Conservation (phyloP, 1,140 invertebrate species). For the Micrasema minimum region DNA sequence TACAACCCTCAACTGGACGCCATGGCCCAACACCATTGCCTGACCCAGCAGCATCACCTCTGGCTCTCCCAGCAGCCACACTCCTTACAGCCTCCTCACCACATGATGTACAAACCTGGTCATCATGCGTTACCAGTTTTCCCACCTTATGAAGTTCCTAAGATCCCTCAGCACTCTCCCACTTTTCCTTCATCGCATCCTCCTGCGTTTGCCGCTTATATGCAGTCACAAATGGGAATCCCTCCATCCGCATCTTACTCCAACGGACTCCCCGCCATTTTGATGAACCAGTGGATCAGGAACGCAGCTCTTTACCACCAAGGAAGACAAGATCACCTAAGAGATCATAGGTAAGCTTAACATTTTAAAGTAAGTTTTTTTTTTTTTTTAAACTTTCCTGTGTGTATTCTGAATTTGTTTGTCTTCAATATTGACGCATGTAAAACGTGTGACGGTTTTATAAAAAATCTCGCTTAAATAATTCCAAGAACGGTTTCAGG, state of each 20-base stretch:
- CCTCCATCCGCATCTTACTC: constrained; percentile 60
- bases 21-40: constrained; percentile 49
- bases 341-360: constrained; percentile 82
- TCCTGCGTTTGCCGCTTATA: constrained; percentile 60
- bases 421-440: too few species aligned
- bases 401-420: too few species aligned
- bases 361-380: neutral
- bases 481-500: constrained; percentile 10
- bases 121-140: constrained; percentile 48
- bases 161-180: constrained; percentile 45
- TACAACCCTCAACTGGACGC: constrained; percentile 43
- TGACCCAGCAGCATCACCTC: constrained; percentile 48
- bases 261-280: constrained; percentile 67
- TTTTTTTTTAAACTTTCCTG: too few species aligned
- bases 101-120: constrained; percentile 44
- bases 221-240: constrained; percentile 62
- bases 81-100: constrained; percentile 42
- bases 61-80: constrained; percentile 53
- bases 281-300: constrained; percentile 79
- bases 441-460: too few species aligned
- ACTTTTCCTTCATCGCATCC: constrained; percentile 53
- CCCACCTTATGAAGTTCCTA: constrained; percentile 57
- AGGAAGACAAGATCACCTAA: constrained; percentile 90
- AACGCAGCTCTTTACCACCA: constrained; percentile 75
- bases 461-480: constrained; percentile 4